These are phyloP conservation scores for Parambassis ranga DNA, from an alignment of 2,797 vertebrate genomes.

Conservation along the genomic window DNA sequence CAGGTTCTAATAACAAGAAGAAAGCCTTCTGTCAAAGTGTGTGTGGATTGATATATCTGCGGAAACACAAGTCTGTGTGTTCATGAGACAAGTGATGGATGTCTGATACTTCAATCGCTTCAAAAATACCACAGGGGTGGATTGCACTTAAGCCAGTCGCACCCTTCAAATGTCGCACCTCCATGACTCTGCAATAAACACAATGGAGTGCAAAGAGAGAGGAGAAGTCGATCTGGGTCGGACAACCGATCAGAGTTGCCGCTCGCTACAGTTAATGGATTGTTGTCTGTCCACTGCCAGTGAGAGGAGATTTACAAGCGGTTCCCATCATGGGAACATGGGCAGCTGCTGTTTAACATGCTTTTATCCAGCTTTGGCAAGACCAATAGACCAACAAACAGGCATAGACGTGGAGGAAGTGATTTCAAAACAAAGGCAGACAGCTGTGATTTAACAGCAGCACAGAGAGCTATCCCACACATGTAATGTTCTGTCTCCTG, in stretches of 20 bases:
- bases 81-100: neutral
- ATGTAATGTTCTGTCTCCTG: neutral
- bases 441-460: conserved; percentile 36
- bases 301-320: conserved; percentile 36
- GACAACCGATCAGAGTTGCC: conserved; percentile 17
- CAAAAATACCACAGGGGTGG: neutral
- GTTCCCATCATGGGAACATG: conserved; percentile 7
- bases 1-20: too few relatives aligned
- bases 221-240: conserved; percentile 14
- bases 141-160: neutral
- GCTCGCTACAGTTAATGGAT: conserved; percentile 44
- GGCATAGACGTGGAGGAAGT: neutral
- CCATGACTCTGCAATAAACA: neutral
- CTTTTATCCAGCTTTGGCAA: neutral
- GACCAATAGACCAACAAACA: neutral
- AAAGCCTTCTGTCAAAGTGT: too few relatives aligned
- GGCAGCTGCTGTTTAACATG: conserved; percentile 26
- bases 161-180: neutral
- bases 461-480: neutral
- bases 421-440: conserved; percentile 15
- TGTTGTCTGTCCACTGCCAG: conserved; percentile 30
- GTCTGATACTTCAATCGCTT: neutral
- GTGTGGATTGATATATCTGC: neutral
- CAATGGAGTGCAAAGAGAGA: neutral
- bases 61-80: neutral